These are phyloP conservation scores for Clistopyga incitator DNA, from an alignment of 2,888 invertebrate genomes.

Conservation along the genomic window DNA sequence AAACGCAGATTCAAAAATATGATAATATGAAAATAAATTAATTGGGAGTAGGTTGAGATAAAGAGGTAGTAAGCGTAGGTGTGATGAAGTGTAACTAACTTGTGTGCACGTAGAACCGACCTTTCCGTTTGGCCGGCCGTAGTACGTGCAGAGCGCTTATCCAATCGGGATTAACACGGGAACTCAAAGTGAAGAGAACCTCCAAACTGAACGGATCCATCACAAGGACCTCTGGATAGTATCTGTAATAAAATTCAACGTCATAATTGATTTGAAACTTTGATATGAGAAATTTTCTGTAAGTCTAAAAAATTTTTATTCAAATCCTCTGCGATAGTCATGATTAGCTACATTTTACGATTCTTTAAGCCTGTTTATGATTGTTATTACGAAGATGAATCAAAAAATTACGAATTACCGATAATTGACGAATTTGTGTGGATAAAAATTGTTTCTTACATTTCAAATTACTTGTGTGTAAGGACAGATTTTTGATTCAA, in stretches of 20 bases:
- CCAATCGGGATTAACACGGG: slow-evolving; percentile 99
- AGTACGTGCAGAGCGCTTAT: slow-evolving; percentile 97
- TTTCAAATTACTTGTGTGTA: no score
- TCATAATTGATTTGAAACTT: no score
- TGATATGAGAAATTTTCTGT: no score
- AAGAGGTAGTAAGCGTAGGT: slow-evolving; percentile 81
- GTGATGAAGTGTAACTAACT: slow-evolving; percentile 84
- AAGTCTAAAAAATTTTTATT: no score
- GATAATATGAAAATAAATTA: slow-evolving; percentile 2
- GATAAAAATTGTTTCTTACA: no score
- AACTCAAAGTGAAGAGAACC: slow-evolving; percentile 95
- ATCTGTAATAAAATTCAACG: slow-evolving; percentile 85
- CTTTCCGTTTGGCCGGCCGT: slow-evolving; percentile 88
- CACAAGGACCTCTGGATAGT: slow-evolving; percentile 98
- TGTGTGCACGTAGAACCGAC: slow-evolving; percentile 85
- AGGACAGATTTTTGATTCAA: no score
- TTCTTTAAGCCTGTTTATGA: no score
- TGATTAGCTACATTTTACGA: no score
- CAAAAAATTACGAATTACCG: no score
- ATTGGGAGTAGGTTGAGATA: slow-evolving; percentile 37
- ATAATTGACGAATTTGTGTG: no score
- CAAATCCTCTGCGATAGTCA: no score
- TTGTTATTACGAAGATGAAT: no score
- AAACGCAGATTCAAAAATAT: not conserved
- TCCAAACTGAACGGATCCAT: slow-evolving; percentile 98